A percentile compares a stretch with the other conserved stretches of the same genome.
Conservation (phyloP, 2,113 vertebrate genomes). For the Corynorhinus townsendii region DNA sequence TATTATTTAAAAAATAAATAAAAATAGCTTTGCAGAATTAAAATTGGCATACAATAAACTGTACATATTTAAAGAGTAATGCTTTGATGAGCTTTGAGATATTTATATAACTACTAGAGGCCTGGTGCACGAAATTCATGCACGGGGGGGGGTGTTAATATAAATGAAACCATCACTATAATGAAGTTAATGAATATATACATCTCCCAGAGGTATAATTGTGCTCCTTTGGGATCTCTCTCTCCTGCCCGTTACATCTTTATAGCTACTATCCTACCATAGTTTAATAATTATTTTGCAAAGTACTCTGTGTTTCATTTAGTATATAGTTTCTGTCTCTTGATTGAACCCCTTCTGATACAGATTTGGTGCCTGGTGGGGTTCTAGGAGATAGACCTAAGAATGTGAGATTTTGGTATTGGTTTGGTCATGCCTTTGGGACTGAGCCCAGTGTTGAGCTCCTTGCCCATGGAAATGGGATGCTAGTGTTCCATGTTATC, state of each 20-base stretch:
- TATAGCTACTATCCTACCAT: not conserved
- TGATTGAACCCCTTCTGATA: not conserved
- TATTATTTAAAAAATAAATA: not conserved
- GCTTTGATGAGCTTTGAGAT: not conserved
- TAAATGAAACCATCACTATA: not conserved
- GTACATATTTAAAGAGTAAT: not conserved
- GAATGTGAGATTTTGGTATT: not conserved
- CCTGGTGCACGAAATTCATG: too few relatives aligned
- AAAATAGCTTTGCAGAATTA: not conserved
- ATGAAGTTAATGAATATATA: not conserved
- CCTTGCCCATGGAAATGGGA: not conserved
- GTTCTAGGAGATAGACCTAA: not conserved
- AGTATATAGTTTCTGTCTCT: not conserved
- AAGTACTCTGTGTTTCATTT: not conserved
- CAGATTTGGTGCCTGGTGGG: not conserved
- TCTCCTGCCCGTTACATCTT: not conserved
- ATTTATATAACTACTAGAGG: not conserved
- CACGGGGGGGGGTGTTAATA: too few relatives aligned
- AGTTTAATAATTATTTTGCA: not conserved
- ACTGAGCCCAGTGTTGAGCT: not conserved
- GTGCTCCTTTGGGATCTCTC: not conserved
- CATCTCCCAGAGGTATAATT: not conserved
- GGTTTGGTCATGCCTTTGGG: not conserved
- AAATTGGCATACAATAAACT: not conserved
- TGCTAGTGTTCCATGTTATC: not conserved